Evolutionary conservation across 2,113 vertebrate species (phyloP).

Genomic region (Cyanoliseus patagonus): DNA sequence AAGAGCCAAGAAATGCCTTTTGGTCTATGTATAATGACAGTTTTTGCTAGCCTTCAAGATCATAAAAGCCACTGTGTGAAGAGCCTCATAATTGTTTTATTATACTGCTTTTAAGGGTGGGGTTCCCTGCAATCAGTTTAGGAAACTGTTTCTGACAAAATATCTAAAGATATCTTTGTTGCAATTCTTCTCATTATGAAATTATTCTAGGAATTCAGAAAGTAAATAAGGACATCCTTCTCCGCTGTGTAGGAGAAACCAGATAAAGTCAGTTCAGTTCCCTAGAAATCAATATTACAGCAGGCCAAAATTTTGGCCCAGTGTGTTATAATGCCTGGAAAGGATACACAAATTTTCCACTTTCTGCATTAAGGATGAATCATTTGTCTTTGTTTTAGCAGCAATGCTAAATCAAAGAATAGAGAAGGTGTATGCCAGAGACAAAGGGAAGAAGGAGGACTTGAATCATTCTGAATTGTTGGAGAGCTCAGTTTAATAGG

Average conservation of each 20-base stretch:
- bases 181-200: background rate
- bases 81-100: background rate
- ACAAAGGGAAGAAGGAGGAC: background rate
- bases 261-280: background rate
- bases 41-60: background rate
- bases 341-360: constrained; percentile 53
- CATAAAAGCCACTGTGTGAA: background rate
- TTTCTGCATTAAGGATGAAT: constrained; percentile 33
- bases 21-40: background rate
- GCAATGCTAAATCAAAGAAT: constrained; percentile 22
- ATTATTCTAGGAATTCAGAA: constrained; percentile 34
- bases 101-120: background rate
- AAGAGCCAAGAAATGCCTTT: background rate
- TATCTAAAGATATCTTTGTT: background rate
- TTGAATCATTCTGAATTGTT: constrained; percentile 12
- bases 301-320: background rate
- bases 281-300: constrained; percentile 13
- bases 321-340: constrained; percentile 38
- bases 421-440: constrained; percentile 46
- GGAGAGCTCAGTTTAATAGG: constrained; percentile 15
- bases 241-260: constrained; percentile 1
- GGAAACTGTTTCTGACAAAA: background rate
- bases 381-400: constrained; percentile 64
- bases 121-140: background rate
- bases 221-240: background rate